Evolutionary conservation across 2,888 invertebrate species (phyloP), one percentile per base, ranked within the genome.

Genomic region (Zeuzera pyrina): DNA sequence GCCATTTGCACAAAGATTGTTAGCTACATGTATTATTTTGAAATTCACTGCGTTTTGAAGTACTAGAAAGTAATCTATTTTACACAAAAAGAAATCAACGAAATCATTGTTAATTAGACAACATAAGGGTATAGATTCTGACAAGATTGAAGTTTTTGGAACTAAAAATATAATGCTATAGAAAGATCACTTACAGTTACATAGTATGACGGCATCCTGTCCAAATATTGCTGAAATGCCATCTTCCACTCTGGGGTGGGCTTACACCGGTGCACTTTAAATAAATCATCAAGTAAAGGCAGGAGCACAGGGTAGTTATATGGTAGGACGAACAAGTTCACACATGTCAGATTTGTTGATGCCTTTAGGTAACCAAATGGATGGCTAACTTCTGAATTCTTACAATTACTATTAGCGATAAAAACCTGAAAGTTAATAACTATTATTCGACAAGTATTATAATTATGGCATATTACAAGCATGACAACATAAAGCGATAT

Each of bases 311-410:
- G 98, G 73, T 98, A 99, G 79, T 99, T 99, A 84, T 99, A 99
- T 14, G 99, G 98, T 87, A 99, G 89, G 3, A 99, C 95, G 73
- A 97, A 97, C 39, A 99, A 83, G 81, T 98, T 98, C 22, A 99
- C 98, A 64, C 95, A 94, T 0, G 91, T 92, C 39, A 98, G 86
- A 60, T 94, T 95, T 3, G 96, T 95, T 45, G 96, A 95, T 0
- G 98, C 95, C 78, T 99, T 98, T 36, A 99, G 76, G 70, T 98
- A 99, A 10, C 99, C 99, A 74, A 99, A 99, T 0, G 99, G 98
- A 67, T 93, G 92, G 26, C 94, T 94, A 29, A 95, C 88, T 62
- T 96, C 96, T 30, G 92, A 90, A 39, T 61, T 77, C 50, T 81
- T 83, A 66, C 95, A 95, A 58, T 93, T 93, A 49, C 95, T 96